Base-by-base conservation (phyloP, 30 jellyfish, hydroid and myxozoan species). In the Aurelia aurita region DNA sequence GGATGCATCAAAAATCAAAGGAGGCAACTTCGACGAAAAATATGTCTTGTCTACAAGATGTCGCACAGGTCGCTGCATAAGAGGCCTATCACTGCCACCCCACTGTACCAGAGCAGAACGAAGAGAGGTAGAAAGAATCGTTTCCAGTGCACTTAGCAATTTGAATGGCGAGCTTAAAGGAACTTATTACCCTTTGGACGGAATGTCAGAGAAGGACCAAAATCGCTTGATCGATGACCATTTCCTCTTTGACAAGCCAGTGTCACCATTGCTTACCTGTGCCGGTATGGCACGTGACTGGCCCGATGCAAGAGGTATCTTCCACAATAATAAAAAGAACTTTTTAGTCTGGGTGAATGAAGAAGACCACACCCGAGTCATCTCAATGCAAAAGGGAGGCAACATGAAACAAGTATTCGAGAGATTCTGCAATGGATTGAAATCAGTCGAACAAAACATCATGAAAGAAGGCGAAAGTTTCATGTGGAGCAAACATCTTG, bases 291-390 rank as follows among this genome's bases (percentile, higher is more conserved):
- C 97, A 27, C 87, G 97, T 29, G 97, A 90, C 70, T 90, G 97
- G 97, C 96, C 97, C 43, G 97, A 90, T 68, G 96, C 97, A 55
- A 62, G 97, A 7, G 97, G 97, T n/a, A 85, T 90, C 74, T 90
- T 79, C 78, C 97, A 90, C 61, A 84, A 90, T 74, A 73, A 84
- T 25, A 83, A 75, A 51, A 90, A 90, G 81, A 85, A 84, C 63
- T 90, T 90, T 64, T 58, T 90, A 59, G 97, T 90, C 3, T 90
- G 96, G 97, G 71, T 90, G 22, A 90, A 90, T 71, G 96, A 77
- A 53, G 96, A 90, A 55, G 97, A 90, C 81, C 97, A 90, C 88
- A 53, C 95, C 46, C 90, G 97, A 2, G 84, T 90, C 51, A 90
- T 90, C 59, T 90, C 97, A 14, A 90, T 90, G 97, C 91, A 90